These are phyloP conservation scores for Hucho hucho DNA, from an alignment of 2,113 vertebrate species.

Conservation along the genomic window DNA sequence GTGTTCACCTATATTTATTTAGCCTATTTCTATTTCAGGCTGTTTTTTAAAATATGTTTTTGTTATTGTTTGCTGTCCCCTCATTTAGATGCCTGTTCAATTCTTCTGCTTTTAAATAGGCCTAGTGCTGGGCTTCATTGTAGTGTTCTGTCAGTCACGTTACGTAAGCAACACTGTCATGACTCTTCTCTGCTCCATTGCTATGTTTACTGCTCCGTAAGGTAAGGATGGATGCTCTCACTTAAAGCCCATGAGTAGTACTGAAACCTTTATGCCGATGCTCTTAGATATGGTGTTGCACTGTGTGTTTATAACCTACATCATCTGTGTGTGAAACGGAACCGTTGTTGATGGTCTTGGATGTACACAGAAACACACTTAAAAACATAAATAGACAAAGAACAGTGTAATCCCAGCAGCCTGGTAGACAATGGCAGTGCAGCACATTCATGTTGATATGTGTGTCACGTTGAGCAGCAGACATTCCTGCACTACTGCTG, in stretches of 20 bases:
- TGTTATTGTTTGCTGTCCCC: too few species aligned
- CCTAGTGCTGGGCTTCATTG: conserved; percentile 2
- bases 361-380: not conserved
- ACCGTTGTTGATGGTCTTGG: not conserved
- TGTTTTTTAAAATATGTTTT: not conserved
- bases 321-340: not conserved
- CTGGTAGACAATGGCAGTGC: conserved; percentile 34
- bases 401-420: conserved; percentile 5
- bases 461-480: conserved; percentile 62
- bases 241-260: too few species aligned
- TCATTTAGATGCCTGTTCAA: not conserved
- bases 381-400: conserved; percentile 26
- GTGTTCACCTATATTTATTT: not conserved
- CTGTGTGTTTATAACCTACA: too few species aligned
- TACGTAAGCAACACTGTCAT: not conserved
- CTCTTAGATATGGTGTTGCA: too few species aligned
- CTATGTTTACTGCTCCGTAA: not conserved
- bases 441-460: conserved; percentile 51
- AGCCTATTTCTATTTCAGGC: too few species aligned
- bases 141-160: not conserved
- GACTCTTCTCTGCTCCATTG: not conserved
- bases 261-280: too few species aligned
- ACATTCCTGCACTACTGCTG: conserved; percentile 61
- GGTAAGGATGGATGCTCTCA: not conserved
- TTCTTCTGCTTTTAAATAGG: conserved; percentile 1